phyloP scores from a whole-genome alignment of 92 coral and sea anemone genomes.

The Umimayanthus chanpuru region DNA sequence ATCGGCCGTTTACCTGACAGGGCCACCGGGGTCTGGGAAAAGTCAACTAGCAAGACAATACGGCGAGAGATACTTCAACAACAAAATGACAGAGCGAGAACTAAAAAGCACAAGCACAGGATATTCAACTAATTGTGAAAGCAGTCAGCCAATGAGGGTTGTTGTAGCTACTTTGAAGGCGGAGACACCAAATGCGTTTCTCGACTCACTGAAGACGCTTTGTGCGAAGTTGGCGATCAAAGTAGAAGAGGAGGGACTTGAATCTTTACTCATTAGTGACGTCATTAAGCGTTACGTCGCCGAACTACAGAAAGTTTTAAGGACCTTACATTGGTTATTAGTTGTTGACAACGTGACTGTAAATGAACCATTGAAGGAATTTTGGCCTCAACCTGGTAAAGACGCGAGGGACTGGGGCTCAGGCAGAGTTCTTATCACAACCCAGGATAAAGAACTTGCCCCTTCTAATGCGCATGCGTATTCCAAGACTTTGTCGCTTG shows the following conservation, averaged over 20 bases:
- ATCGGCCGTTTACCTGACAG: slow-evolving; percentile 75
- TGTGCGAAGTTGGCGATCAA: slow-evolving; percentile 55
- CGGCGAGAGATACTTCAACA: slow-evolving; percentile 58
- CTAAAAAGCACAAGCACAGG: background rate
- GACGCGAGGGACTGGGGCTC: slow-evolving; percentile 74
- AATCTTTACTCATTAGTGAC: slow-evolving; percentile 26
- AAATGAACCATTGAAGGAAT: slow-evolving; percentile 64
- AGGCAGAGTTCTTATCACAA: slow-evolving; percentile 81
- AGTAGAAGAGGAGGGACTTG: slow-evolving; percentile 17
- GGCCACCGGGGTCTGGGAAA: slow-evolving; percentile 96
- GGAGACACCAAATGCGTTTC: slow-evolving; percentile 65
- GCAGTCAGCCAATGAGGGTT: background rate
- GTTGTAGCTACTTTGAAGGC: slow-evolving; percentile 81
- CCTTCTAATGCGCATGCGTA: slow-evolving; percentile 64
- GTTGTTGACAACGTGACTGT: slow-evolving; percentile 78
- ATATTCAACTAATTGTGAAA: background rate
- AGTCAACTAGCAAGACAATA: slow-evolving; percentile 83
- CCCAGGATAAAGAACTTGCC: slow-evolving; percentile 83
- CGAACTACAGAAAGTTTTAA: slow-evolving; percentile 50
- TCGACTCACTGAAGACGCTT: slow-evolving; percentile 66
- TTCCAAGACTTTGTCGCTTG: slow-evolving; percentile 60
- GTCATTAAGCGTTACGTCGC: slow-evolving; percentile 48
- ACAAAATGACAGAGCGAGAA: slow-evolving; percentile 1
- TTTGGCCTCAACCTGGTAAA: slow-evolving; percentile 78
- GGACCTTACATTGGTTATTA: slow-evolving; percentile 67